Conservation (phyloP, 2,113 vertebrate species). For the Colossoma macropomum region DNA sequence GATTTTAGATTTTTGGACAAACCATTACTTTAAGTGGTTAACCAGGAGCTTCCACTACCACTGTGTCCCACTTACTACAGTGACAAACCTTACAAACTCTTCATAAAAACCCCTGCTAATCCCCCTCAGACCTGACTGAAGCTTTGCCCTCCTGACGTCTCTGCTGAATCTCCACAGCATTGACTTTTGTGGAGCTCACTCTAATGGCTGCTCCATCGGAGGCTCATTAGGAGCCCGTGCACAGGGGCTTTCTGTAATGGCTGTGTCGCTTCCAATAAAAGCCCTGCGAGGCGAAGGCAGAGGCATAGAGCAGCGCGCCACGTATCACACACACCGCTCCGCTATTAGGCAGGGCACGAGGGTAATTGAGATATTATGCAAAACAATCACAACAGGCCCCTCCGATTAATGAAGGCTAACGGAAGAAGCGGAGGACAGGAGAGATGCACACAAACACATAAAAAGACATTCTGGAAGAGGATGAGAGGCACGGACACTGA, state of each 20-base stretch:
- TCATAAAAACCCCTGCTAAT: not conserved
- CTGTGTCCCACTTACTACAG: conserved; percentile 4
- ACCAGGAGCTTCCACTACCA: not conserved
- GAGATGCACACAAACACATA: not conserved
- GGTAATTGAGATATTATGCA: conserved; percentile 63
- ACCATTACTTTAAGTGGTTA: not conserved
- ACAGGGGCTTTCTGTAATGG: conserved; percentile 50
- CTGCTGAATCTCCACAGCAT: not conserved
- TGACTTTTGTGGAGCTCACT: conserved; percentile 22
- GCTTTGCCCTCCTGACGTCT: not conserved
- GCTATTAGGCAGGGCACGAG: conserved; percentile 46
- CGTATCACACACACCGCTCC: conserved; percentile 24
- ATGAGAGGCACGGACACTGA: not conserved
- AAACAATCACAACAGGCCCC: conserved; percentile 49
- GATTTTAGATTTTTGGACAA: no score
- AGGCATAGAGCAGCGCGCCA: conserved; percentile 19
- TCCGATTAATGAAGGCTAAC: conserved; percentile 33
- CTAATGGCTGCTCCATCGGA: conserved; percentile 44
- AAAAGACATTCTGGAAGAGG: not conserved
- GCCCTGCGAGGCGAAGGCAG: conserved; percentile 38
- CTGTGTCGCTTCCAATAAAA: conserved; percentile 54
- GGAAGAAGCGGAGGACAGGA: conserved; percentile 3
- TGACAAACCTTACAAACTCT: not conserved
- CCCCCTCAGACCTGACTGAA: not conserved
- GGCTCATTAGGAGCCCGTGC: conserved; percentile 48